Base-by-base conservation (phyloP, 1,140 invertebrate species). In the Oncopeltus fasciatus region DNA sequence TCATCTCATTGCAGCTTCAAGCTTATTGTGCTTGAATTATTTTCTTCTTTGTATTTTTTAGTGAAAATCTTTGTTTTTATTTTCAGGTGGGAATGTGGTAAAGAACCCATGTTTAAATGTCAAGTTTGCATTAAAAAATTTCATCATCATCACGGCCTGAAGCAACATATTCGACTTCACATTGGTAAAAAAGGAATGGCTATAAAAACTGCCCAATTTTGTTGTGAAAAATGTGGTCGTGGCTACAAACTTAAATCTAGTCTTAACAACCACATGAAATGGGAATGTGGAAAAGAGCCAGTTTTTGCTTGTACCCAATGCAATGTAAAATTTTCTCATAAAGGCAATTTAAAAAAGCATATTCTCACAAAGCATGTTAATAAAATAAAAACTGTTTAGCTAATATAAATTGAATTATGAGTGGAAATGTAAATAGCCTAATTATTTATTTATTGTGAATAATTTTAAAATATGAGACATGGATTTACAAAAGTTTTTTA, bases 191-290 rank as follows among this genome's bases (percentile, higher is more conserved):
- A 33, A 1, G 28, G 28, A 1, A 2, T 12, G 16, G 21, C 49
- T 18, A 24, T 18, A 2, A 53, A 18, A 24, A 8, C 56, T 5
- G 20, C 31, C 2, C 28, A 57, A 3, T 57, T 18, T 29, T 57
- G n/a, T 18, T 85, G 83, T 69, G 74, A 76, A 59, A 75, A 76
- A 28, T 86, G 83, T 67, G 81, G 80, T n/a, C 81, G 83, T 68
- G 77, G 78, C 18, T 86, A 86, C 72, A 78, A 78, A 26, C 75
- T 74, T 49, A 81, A 80, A 29, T 82, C 80, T 18, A 70, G 83
- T 27, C 57, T 69, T 16, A 60, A 65, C 38, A 66, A 67, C 29
- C 69, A 70, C 28, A 76, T 78, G 64, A 74, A 70, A 62, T 76
- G 75, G 71, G 78, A 81, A 67, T 81, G 79, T 61, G 80, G 80